phyloP scores from a whole-genome alignment of 2,797 vertebrate species.

The Anabas testudineus region DNA sequence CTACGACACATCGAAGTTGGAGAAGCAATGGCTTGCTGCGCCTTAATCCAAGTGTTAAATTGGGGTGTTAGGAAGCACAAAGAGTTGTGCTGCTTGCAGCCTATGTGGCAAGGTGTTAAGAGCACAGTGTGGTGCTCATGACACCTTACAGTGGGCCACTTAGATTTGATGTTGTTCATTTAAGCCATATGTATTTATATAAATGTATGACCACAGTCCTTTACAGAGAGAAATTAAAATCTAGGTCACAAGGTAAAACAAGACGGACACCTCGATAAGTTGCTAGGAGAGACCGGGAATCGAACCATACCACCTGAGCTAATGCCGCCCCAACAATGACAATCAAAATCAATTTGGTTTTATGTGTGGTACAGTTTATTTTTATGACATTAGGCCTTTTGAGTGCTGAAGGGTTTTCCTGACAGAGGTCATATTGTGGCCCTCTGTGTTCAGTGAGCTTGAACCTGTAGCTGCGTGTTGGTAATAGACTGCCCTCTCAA shows the following conservation, averaged over 20 bases:
- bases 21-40: constrained; percentile 70
- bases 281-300: too few species aligned
- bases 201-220: too few species aligned
- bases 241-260: too few species aligned
- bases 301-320: too few species aligned
- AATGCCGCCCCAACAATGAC: too few species aligned
- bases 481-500: constrained; percentile 37
- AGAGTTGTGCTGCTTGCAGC: constrained; percentile 31
- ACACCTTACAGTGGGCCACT: background rate
- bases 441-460: constrained; percentile 21
- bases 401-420: constrained; percentile 1
- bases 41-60: constrained; percentile 83
- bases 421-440: constrained; percentile 33
- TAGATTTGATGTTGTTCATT: constrained; percentile 8
- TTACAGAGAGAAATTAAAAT: too few species aligned
- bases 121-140: constrained; percentile 24
- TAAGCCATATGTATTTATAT: too few species aligned
- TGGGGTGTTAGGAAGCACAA: constrained; percentile 63
- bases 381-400: background rate
- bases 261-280: too few species aligned
- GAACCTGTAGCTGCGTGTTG: constrained; percentile 37
- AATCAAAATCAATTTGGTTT: background rate
- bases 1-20: constrained; percentile 52
- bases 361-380: constrained; percentile 12
- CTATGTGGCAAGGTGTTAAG: constrained; percentile 25